Evolutionary conservation across 2,888 invertebrate genomes (phyloP).

Genomic region (Digitonthophagus gazella): DNA sequence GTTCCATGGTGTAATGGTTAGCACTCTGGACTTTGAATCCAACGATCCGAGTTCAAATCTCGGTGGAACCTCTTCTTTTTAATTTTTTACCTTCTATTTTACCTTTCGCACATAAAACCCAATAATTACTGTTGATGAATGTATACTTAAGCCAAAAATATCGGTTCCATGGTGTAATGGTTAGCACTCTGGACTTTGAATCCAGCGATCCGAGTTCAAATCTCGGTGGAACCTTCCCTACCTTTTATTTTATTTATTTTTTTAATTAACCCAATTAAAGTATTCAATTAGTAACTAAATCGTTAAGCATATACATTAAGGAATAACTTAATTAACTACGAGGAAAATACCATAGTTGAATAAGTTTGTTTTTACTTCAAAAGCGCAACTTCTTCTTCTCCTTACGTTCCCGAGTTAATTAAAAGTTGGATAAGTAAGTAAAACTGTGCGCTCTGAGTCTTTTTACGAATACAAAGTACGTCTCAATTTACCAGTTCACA

Average conservation of each 20-base stretch:
- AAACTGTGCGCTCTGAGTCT: background rate
- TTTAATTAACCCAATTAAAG: too few species aligned
- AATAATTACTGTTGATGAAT: too few species aligned
- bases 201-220: conserved; percentile 64
- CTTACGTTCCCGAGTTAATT: background rate
- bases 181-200: conserved; percentile 66
- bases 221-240: conserved; percentile 62
- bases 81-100: too few species aligned
- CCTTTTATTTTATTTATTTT: too few species aligned
- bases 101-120: too few species aligned
- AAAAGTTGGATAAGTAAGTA: background rate
- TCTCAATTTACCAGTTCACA: background rate
- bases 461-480: background rate
- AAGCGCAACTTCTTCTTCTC: too few species aligned
- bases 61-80: conserved; percentile 63
- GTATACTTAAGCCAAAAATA: too few species aligned
- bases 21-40: conserved; percentile 65
- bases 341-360: too few species aligned
- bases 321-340: too few species aligned
- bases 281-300: too few species aligned
- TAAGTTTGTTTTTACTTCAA: too few species aligned
- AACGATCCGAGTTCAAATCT: conserved; percentile 64
- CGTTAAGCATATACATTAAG: too few species aligned
- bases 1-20: conserved; percentile 66
- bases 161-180: conserved; percentile 64